Base-by-base conservation (phyloP, 2,797 vertebrate species). In the Myotis pilosus region DNA sequence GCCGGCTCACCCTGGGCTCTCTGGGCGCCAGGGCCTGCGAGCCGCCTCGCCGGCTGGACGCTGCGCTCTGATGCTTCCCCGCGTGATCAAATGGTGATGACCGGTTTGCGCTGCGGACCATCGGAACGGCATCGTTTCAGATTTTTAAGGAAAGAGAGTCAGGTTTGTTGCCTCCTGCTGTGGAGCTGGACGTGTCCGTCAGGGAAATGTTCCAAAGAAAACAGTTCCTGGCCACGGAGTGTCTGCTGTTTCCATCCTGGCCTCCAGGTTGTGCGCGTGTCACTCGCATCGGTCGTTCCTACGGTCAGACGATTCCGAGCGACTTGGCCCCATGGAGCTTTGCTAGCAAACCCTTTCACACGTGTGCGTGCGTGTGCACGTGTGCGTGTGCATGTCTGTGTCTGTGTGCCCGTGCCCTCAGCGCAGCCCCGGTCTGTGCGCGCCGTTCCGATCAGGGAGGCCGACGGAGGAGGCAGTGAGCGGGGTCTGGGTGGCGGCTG, bases 141-240 rank as follows among this genome's bases (percentile, higher is more conserved):
- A 30, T 30, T 53, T 28, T 68, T 49, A 30, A 33, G 71, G 53
- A 15, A 22, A 30, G 11, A 16, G 41, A 19, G 47, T 41, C 69
- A 12, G 6, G 47, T 87, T 51, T 8, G n/a, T 36, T 44, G 5
- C 30, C 74, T 57, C 41, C 33, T 60, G 28, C 9, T 11, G 36
- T 44, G 19, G 60, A 75, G 4, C 71, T 55, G 28, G 49, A 28
- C n/a, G 74, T 83, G 62, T 83, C 71, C 60, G 22, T 19, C 1
- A 2, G 64, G 49, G 72, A 92, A 17, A 13, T 11, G 33, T 79
- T 53, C 78, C 49, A 49, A 13, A 23, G 22, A 8, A 38, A 28
- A 47, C 6, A 15, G 11, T 2, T 0, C 17, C 0, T 23, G 2
- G 16, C 6, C 2, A n/a, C 20, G 2, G 44, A 69, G 4, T 1